phyloP scores from a whole-genome alignment of 2,113 vertebrate genomes.

The Trinectes maculatus region DNA sequence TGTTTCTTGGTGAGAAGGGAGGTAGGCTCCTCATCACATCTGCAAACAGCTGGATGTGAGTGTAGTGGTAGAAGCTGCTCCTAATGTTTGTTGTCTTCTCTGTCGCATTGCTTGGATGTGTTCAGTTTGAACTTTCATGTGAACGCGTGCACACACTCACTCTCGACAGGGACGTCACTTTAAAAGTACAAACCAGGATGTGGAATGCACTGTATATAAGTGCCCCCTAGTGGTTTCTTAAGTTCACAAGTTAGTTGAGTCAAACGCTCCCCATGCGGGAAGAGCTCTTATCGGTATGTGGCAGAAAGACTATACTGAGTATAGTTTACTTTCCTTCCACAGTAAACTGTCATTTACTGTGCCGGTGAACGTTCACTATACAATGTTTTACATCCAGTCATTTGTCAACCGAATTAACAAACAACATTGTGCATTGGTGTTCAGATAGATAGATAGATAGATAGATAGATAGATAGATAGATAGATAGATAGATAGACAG shows the following conservation, averaged over 20 bases:
- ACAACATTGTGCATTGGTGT: slow-evolving; percentile 4
- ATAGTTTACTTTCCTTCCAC: too few species aligned
- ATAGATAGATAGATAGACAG: too few species aligned
- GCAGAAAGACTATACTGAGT: slow-evolving; percentile 19
- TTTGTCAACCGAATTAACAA: background rate
- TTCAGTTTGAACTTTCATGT: slow-evolving; percentile 30
- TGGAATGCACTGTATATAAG: slow-evolving; percentile 69
- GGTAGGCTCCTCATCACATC: slow-evolving; percentile 24
- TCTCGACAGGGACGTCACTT: slow-evolving; percentile 21
- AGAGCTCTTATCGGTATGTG: background rate
- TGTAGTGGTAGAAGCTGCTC: slow-evolving; percentile 25
- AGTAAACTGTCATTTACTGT: background rate
- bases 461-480: too few species aligned
- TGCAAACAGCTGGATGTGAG: slow-evolving; percentile 32
- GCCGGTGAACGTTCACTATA: background rate
- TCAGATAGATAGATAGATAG: too few species aligned
- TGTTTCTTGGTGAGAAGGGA: slow-evolving; percentile 21
- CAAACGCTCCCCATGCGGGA: slow-evolving; percentile 1
- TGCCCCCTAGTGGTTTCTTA: slow-evolving; percentile 77
- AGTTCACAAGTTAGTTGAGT: slow-evolving; percentile 31
- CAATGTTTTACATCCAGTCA: background rate
- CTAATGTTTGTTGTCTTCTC: slow-evolving; percentile 40
- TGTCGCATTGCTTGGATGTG: slow-evolving; percentile 27
- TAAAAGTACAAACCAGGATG: slow-evolving; percentile 5
- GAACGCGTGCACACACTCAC: slow-evolving; percentile 18